Base-by-base conservation (phyloP, 37 sponge, comb jelly and placozoan genomes). In the Beroe forskalii region DNA sequence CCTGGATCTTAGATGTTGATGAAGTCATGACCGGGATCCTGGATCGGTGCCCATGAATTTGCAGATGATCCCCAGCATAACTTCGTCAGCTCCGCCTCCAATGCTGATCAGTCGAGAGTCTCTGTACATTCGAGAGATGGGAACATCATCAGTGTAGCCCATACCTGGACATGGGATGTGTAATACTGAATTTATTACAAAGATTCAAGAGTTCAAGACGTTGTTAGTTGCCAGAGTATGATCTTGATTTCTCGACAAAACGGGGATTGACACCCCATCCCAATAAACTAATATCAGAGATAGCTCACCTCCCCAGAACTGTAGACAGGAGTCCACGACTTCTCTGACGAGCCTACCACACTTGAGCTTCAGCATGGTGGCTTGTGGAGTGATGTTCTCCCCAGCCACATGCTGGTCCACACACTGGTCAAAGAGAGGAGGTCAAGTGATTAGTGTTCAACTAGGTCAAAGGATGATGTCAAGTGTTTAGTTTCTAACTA, bases 281-380 rank as follows among this genome's bases (percentile, higher is more conserved):
- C n/a, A n/a, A n/a, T n/a, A n/a, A n/a, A n/a, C n/a, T n/a, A n/a
- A n/a, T n/a, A n/a, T n/a, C n/a, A n/a, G n/a, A n/a, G n/a, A n/a
- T n/a, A n/a, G n/a, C n/a, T 44, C 1, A 80, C 86, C 99, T 41
- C 99, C 99, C 99, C 96, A 98, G 91, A 76, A 98, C 93, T 98
- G 99, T 37, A 98, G 93, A 83, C 95, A 95, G 33, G 91, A 55
- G 90, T 95, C 96, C 41, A 94, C 55, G 8, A 96, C 86, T 76
- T 93, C 93, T 25, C 95, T 83, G 9, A 41, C 92, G 61, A 98
- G 90, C 6, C 95, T 91, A 36, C 96, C 96, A 41, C 93, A 94
- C 93, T 97, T 97, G 67, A 97, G 91, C 90, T 97, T 97, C 35
- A 93, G 94, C 98, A 97, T 97, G 4, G 98, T 95, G 12, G 98